Evolutionary conservation across 2,888 invertebrate genomes (phyloP).

Genomic region (Anorthoa munda): DNA sequence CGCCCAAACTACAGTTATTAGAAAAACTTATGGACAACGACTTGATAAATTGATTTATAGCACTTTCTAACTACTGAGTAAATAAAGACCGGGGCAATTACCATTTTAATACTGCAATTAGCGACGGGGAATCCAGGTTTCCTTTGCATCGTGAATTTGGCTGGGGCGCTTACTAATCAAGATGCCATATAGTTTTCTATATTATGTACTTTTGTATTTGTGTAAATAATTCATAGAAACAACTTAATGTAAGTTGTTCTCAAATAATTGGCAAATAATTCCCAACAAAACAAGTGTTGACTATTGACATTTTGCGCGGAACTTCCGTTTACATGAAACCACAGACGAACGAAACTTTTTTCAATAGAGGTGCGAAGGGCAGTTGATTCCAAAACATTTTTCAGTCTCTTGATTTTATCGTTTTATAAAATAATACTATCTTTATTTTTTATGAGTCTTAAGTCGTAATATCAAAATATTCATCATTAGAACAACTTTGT

Average conservation of each 20-base stretch:
- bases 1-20: background rate
- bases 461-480: too few relatives aligned
- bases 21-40: background rate
- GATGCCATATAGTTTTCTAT: conserved; percentile 28
- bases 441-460: background rate
- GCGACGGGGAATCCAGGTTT: conserved; percentile 86
- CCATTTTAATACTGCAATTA: conserved; percentile 88
- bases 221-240: conserved; percentile 23
- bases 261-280: conserved; percentile 52
- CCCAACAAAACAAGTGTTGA: conserved; percentile 69
- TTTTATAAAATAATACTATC: background rate
- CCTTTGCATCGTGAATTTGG: conserved; percentile 77
- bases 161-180: conserved; percentile 16
- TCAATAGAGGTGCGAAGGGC: background rate
- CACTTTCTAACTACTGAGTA: conserved; percentile 23
- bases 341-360: conserved; percentile 34
- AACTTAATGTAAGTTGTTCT: conserved; percentile 38
- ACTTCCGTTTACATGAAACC: conserved; percentile 41
- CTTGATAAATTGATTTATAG: background rate
- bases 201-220: conserved; percentile 1
- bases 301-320: conserved; percentile 75
- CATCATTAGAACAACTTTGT: too few relatives aligned
- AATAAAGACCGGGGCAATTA: conserved; percentile 68
- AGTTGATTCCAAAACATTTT: background rate
- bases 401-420: background rate